Evolutionary conservation across 2,888 invertebrate genomes (phyloP).

Genomic region (Prosopocoilus inquinatus): DNA sequence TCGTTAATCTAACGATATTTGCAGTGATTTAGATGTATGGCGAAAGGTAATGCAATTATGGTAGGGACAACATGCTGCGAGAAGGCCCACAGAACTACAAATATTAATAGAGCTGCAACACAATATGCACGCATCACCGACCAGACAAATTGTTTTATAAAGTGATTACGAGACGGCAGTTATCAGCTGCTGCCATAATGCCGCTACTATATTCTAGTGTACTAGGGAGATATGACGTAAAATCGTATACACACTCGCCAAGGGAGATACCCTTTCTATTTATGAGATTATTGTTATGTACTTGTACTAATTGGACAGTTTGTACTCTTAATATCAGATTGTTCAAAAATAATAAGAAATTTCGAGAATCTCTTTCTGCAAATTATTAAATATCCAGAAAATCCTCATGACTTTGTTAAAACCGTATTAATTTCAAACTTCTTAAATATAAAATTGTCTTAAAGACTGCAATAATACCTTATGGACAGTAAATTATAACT

Average conservation of each 20-base stretch:
- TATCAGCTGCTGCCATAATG: constrained; percentile 45
- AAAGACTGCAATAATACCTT: no score
- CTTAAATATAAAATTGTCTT: no score
- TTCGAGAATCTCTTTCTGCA: no score
- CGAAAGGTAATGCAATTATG: constrained; percentile 20
- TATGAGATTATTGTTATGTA: not conserved
- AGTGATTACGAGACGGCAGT: constrained; percentile 67
- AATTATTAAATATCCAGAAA: no score
- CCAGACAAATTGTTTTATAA: constrained; percentile 78
- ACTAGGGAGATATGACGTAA: constrained; percentile 13
- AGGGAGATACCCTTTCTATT: constrained; percentile 2
- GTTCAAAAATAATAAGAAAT: not conserved
- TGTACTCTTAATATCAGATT: not conserved
- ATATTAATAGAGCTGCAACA: constrained; percentile 53
- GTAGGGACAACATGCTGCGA: constrained; percentile 18
- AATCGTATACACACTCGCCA: constrained; percentile 7
- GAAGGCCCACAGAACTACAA: constrained; percentile 42
- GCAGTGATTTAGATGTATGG: constrained; percentile 23
- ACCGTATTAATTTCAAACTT: no score
- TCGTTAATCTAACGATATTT: constrained; percentile 21
- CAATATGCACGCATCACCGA: constrained; percentile 67
- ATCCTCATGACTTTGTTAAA: no score
- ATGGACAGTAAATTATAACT: no score
- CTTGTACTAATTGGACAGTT: not conserved
- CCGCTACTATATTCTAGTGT: constrained; percentile 17